Evolutionary conservation across 2,888 invertebrate species (phyloP), one percentile per base, ranked within the genome.

Genomic region (Bursaphelenchus okinawaensis): DNA sequence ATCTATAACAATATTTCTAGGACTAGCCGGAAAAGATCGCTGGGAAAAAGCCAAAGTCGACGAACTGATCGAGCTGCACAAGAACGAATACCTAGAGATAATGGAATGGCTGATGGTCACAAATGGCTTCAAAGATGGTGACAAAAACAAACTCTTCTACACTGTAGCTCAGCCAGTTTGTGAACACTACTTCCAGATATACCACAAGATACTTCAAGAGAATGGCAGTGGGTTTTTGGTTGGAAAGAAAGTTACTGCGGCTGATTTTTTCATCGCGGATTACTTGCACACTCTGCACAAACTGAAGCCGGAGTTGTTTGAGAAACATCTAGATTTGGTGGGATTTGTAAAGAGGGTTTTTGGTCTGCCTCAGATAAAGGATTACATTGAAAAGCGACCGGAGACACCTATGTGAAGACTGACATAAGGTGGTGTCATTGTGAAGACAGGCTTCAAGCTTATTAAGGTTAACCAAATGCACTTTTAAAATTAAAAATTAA

Each of bases 11-110:
- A 1, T 4, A 54, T 4, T 26, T 26, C 26, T n/a, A 26, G 54
- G 26, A 19, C 63, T 62, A 12, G 62, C 62, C 29, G 62, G 62
- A 8, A 62, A 63, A 4, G 20, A 23, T 16, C 20, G 28, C 27
- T 62, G 58, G 58, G 62, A 62, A 29, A 52, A 62, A 26, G 62
- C 62, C 1, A 62, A 52, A 26, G 62, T 62, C 20, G 62, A 62
- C 31, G 62, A 52, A 6, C 1, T 62, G 16, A 1, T 60, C 61
- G 54, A 61, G 4, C 31, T 55, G n/a, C 54, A 55, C 40, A 26
- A 26, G 19, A 28, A 19, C 6, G 58, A 55, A n/a, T 62, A 55
- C 55, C n/a, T 16, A n/a, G 62, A 62, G 6, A 62, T 55, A 1
- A 22, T 26, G 20, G 62, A 62, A n/a, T 62, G 27, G 24, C 20